Evolutionary conservation across 2,113 vertebrate species (phyloP), one percentile per base, ranked within the genome.

Genomic region (Oreochromis aureus): DNA sequence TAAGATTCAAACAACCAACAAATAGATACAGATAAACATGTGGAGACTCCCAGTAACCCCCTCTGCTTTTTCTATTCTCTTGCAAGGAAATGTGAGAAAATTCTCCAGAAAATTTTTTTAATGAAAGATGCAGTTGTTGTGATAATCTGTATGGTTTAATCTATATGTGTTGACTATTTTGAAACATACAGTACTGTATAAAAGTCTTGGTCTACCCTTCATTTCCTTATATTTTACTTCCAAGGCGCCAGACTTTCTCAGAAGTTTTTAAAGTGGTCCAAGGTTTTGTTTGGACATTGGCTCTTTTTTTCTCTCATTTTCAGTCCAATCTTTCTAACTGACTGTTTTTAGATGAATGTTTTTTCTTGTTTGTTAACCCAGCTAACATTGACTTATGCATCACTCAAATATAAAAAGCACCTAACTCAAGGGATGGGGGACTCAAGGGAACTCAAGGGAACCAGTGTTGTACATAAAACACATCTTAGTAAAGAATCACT

Each of bases 1-100:
- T 80, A 87, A 76, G 83, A 92, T 88, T 93, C 86, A 93, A 90
- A 95, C 92, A 89, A 95, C 82, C 91, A 94, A 94, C 89, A 94
- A 94, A 95, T 89, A 93, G 87, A 91, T 58, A 87, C 88, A 90
- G 59, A 89, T 86, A 93, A 96, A 94, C 88, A 94, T 76, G 54
- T 78, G 81, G 88, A 88, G 83, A 66, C 85, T 91, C 81, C 63
- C 73, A 80, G 56, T 58, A 39, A 6, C 39, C 34, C 39, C 12
- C 59, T 86, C 48, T 56, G 71, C 73, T 71, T 8, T 69, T 27
- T 80, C 54, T 48, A 54, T 81, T 82, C 54, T 76, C 18, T 61
- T 66, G 16, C 24, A 69, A 30, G 18, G 24, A 81, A 19, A 88
- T 83, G 73, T 83, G 89, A 92, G 84, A 88, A 81, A 78, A n/a